Conservation (phyloP, 1,140 invertebrate species). For the Batillaria attramentaria region DNA sequence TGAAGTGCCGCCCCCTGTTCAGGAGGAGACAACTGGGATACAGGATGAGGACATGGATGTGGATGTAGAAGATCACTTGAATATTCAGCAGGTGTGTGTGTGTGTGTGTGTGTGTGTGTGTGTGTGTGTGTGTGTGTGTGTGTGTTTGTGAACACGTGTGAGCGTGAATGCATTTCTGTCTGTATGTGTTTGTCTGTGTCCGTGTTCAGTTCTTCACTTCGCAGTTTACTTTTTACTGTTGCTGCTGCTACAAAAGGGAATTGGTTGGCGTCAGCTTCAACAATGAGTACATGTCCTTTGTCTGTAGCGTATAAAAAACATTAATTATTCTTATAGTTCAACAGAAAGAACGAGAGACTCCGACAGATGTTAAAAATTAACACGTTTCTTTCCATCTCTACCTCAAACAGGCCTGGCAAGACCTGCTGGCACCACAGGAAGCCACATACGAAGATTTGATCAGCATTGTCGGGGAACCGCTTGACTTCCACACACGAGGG, state of each 20-base stretch:
- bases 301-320: neutral
- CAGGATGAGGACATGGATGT: constrained; percentile 9
- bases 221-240: too few relatives aligned
- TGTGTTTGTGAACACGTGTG: neutral
- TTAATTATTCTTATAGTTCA: too few relatives aligned
- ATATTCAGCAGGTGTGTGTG: constrained; percentile 22
- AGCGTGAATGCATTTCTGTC: neutral
- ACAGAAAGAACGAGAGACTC: neutral
- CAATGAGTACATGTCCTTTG: too few relatives aligned
- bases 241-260: too few relatives aligned
- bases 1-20: constrained; percentile 27
- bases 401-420: constrained; percentile 59
- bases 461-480: constrained; percentile 44
- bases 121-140: constrained; percentile 15
- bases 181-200: neutral
- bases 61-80: constrained; percentile 5
- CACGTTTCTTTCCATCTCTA: neutral
- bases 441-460: constrained; percentile 61
- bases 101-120: constrained; percentile 9
- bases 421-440: constrained; percentile 51
- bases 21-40: constrained; percentile 18
- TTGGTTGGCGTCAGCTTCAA: too few relatives aligned
- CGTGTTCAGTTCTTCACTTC: too few relatives aligned
- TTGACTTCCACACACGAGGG: constrained; percentile 43
- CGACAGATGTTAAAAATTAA: neutral